phyloP scores from a whole-genome alignment of 2,888 invertebrate genomes.

The Hemicrepidius hirtus region DNA sequence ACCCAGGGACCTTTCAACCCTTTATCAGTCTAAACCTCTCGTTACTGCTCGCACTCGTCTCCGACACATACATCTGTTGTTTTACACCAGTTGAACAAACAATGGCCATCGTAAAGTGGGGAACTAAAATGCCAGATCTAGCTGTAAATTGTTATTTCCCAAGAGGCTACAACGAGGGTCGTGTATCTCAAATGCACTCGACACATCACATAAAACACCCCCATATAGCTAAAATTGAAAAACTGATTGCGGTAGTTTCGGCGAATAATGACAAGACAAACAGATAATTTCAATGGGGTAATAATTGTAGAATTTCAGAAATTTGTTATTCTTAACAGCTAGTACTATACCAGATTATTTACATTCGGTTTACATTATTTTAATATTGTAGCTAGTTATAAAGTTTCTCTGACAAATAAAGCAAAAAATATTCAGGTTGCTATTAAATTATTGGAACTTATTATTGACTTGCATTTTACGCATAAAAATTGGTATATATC shows the following conservation, averaged over 20 bases:
- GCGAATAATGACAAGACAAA: background rate
- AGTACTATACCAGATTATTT: too few species aligned
- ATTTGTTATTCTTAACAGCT: too few species aligned
- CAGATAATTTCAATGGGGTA: background rate
- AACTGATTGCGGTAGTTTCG: conserved; percentile 31
- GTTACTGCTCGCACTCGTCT: conserved; percentile 47
- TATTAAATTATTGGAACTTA: too few species aligned
- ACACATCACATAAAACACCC: conserved; percentile 24
- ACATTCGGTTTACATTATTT: too few species aligned
- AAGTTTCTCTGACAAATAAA: too few species aligned
- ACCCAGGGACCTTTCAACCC: conserved; percentile 61
- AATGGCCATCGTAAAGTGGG: conserved; percentile 53
- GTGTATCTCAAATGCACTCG: conserved; percentile 28
- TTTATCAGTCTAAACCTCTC: conserved; percentile 62
- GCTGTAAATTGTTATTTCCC: conserved; percentile 55
- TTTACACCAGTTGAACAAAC: conserved; percentile 59
- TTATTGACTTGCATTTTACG: too few species aligned
- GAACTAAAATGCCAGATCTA: conserved; percentile 51
- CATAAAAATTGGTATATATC: too few species aligned
- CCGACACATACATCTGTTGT: conserved; percentile 59
- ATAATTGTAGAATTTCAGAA: too few species aligned
- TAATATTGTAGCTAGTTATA: too few species aligned
- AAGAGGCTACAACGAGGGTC: conserved; percentile 26
- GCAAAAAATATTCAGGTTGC: too few species aligned
- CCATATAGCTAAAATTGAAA: conserved; percentile 44